A percentile compares a stretch with the other conserved stretches of the same genome.
Conservation (phyloP, 2,888 invertebrate species). For the Periphyllus acericola region DNA sequence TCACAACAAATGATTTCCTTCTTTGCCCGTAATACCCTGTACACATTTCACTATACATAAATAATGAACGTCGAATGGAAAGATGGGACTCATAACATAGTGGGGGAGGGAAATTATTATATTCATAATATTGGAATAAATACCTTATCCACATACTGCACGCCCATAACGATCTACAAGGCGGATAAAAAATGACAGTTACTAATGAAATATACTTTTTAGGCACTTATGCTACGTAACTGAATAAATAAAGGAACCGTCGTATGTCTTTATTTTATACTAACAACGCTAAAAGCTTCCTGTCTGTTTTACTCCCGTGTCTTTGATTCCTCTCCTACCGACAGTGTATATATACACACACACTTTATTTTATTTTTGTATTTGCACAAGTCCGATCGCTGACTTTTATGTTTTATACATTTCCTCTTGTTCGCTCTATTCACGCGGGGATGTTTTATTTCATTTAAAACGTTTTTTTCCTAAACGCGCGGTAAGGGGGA, state of each 20-base stretch:
- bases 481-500: conserved; percentile 16
- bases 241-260: conserved; percentile 44
- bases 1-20: too few relatives aligned
- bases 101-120: not conserved
- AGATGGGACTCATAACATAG: not conserved
- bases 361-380: conserved; percentile 29
- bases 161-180: not conserved
- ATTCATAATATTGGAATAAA: not conserved
- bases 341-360: not conserved
- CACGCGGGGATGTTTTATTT: conserved; percentile 52
- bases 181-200: conserved; percentile 30
- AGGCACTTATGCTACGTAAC: not conserved
- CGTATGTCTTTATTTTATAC: conserved; percentile 44
- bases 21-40: too few relatives aligned
- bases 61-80: not conserved
- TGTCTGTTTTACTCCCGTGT: not conserved
- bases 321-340: conserved; percentile 40
- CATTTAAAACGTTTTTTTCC: conserved; percentile 52
- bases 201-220: conserved; percentile 53
- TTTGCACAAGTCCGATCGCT: conserved; percentile 40
- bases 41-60: too few relatives aligned
- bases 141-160: not conserved
- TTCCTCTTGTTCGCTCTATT: conserved; percentile 16
- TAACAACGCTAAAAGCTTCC: conserved; percentile 59
- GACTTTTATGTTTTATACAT: conserved; percentile 50